Percentiles rank a stretch among this genome's conserved stretches.
Evolutionary conservation across 2,888 invertebrate genomes (phyloP).

Genomic region (Plagiodera versicolora): DNA sequence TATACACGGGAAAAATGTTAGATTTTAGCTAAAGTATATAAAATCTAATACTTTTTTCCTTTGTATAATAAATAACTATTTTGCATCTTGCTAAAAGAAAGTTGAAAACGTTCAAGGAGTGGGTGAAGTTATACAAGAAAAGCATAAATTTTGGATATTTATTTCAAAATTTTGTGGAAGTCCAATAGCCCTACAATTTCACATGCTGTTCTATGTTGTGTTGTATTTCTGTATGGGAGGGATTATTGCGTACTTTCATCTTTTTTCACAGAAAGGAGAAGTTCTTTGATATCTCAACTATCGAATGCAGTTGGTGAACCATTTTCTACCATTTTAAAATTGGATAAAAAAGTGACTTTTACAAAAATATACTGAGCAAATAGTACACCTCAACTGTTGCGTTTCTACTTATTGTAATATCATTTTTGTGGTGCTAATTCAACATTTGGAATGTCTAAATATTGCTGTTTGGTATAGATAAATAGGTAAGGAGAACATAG

Average conservation of each 20-base stretch:
- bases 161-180: constrained; percentile 58
- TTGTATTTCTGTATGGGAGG: constrained; percentile 24
- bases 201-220: constrained; percentile 52
- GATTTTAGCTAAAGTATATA: too few species aligned
- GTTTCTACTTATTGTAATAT: constrained; percentile 15
- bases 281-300: constrained; percentile 18
- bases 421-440: constrained; percentile 19
- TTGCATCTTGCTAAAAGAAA: too few species aligned
- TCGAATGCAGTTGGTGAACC: constrained; percentile 47
- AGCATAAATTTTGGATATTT: constrained; percentile 53
- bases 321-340: constrained; percentile 50
- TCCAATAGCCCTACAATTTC: constrained; percentile 57
- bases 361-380: constrained; percentile 54
- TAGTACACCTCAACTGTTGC: constrained; percentile 49
- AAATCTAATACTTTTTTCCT: too few species aligned
- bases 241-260: constrained; percentile 32
- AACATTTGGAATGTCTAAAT: constrained; percentile 29
- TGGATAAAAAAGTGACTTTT: constrained; percentile 43
- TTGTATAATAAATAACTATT: too few species aligned
- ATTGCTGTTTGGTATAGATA: constrained; percentile 12
- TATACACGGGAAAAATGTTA: too few species aligned
- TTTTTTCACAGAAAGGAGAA: constrained; percentile 14
- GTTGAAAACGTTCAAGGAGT: neutral
- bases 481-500: constrained; percentile 9
- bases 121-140: constrained; percentile 13